phyloP scores from a whole-genome alignment of 2,888 invertebrate genomes.

The Habrosyne pyritoides region DNA sequence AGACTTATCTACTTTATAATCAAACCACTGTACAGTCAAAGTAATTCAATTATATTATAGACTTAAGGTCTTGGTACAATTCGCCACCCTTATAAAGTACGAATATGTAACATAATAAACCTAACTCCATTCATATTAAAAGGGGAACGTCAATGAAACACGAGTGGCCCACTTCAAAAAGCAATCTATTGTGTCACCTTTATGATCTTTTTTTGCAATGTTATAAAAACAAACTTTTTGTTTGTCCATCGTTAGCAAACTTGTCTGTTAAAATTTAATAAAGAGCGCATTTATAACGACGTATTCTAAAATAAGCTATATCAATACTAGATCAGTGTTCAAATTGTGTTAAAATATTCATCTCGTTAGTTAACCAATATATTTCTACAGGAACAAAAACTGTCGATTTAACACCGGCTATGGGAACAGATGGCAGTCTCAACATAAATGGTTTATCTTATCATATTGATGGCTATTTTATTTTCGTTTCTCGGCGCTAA shows the following conservation, averaged over 20 bases:
- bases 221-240: constrained; percentile 61
- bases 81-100: background rate
- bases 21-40: background rate
- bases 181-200: constrained; percentile 49
- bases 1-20: background rate
- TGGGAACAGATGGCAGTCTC: constrained; percentile 47
- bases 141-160: constrained; percentile 49
- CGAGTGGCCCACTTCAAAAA: constrained; percentile 59
- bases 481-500: constrained; percentile 47
- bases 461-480: constrained; percentile 46
- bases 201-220: constrained; percentile 48
- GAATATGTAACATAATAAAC: constrained; percentile 17
- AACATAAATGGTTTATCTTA: constrained; percentile 48
- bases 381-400: constrained; percentile 31
- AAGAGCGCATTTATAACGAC: constrained; percentile 17
- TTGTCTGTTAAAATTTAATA: constrained; percentile 35
- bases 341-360: constrained; percentile 8
- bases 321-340: constrained; percentile 8
- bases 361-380: constrained; percentile 46
- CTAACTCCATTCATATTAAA: constrained; percentile 22
- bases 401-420: constrained; percentile 9
- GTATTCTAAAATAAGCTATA: constrained; percentile 10
- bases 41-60: background rate
- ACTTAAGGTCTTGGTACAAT: background rate
- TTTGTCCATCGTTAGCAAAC: constrained; percentile 52